Conservation (phyloP, 2,888 invertebrate genomes). For the Drosophila gaucha region DNA sequence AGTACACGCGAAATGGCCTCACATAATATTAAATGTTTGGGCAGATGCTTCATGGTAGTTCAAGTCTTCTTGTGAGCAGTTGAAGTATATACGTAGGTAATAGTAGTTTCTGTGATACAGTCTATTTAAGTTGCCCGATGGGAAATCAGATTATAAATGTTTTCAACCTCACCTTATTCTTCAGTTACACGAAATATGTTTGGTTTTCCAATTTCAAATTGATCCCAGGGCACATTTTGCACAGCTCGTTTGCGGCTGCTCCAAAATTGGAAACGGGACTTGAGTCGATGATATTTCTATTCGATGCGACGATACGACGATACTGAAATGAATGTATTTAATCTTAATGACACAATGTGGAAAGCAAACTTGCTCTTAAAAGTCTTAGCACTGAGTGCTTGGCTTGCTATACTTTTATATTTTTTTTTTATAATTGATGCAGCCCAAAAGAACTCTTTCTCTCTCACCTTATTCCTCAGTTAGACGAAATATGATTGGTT, state of each 20-base stretch:
- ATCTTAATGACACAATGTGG: too few relatives aligned
- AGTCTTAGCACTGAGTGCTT: too few relatives aligned
- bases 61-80: background rate
- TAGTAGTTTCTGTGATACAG: background rate
- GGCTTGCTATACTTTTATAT: too few relatives aligned
- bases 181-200: background rate
- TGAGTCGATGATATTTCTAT: too few relatives aligned
- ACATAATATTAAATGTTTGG: background rate
- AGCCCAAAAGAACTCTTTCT: too few relatives aligned
- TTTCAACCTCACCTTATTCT: background rate
- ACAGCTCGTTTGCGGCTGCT: background rate
- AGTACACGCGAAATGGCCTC: background rate
- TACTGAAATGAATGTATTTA: too few relatives aligned
- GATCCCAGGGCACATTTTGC: background rate
- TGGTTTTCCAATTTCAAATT: background rate
- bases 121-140: background rate
- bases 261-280: too few relatives aligned
- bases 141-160: constrained; percentile 5
- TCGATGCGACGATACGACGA: too few relatives aligned
- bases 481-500: background rate
- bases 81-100: background rate
- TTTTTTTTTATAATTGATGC: too few relatives aligned
- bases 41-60: too few relatives aligned
- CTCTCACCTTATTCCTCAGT: background rate
- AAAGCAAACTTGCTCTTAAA: too few relatives aligned